phyloP scores from a whole-genome alignment of 2,113 vertebrate genomes.

The Axis porcinus region DNA sequence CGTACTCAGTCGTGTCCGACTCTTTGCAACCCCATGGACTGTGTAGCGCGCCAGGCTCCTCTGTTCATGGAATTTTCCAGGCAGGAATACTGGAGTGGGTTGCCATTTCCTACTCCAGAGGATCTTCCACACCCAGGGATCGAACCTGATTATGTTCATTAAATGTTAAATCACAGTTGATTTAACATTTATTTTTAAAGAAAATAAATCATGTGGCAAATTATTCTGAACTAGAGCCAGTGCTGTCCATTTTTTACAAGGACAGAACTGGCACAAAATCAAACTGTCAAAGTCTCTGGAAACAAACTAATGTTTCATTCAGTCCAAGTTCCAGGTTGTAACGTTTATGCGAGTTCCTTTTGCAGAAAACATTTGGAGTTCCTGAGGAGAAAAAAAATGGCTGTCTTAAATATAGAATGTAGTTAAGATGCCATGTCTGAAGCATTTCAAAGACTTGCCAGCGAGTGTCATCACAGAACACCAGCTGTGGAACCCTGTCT shows the following conservation, averaged over 20 bases:
- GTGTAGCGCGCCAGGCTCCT: neutral
- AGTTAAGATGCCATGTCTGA: neutral
- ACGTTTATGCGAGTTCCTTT: neutral
- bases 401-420: neutral
- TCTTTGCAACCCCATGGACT: neutral
- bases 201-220: neutral
- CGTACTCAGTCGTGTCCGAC: neutral
- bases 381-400: neutral
- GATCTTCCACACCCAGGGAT: neutral
- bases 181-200: constrained; percentile 5
- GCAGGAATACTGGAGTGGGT: neutral
- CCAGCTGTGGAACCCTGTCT: constrained; percentile 20
- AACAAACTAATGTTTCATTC: constrained; percentile 2
- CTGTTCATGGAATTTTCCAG: neutral
- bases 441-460: neutral
- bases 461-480: neutral
- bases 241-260: neutral
- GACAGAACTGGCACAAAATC: neutral
- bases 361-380: neutral
- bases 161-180: neutral
- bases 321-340: neutral
- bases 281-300: neutral
- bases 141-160: neutral
- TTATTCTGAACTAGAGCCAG: neutral
- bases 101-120: neutral